phyloP scores from a whole-genome alignment of 2,888 invertebrate genomes.

The Caenorhabditis macrosperma region DNA sequence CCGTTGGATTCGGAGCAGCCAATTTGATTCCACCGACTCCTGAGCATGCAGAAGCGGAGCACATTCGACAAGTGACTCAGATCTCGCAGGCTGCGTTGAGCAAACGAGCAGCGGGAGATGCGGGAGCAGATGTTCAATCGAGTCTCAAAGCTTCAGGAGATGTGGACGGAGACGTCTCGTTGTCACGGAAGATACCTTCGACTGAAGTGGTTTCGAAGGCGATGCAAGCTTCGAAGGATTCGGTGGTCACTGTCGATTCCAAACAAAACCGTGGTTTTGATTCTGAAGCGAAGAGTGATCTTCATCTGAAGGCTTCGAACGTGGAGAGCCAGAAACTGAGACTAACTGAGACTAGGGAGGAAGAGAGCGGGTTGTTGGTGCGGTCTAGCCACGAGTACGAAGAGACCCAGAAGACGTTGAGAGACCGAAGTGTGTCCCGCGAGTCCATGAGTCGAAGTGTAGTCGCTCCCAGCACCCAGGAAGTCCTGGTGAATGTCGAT shows the following conservation, averaged over 20 bases:
- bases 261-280: not conserved
- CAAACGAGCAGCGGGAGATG: conserved; percentile 42
- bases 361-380: conserved; percentile 46
- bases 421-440: conserved; percentile 41
- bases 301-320: conserved; percentile 28
- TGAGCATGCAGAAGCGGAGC: conserved; percentile 29
- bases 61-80: conserved; percentile 16
- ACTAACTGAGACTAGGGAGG: conserved; percentile 40
- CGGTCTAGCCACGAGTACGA: conserved; percentile 46
- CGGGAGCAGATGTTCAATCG: conserved; percentile 11
- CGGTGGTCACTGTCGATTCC: conserved; percentile 11
- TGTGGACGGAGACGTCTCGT: not conserved
- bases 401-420: conserved; percentile 50
- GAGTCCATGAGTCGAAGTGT: conserved; percentile 40
- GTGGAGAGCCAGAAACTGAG: conserved; percentile 26
- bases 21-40: conserved; percentile 30
- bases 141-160: conserved; percentile 26
- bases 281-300: conserved; percentile 29
- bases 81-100: conserved; percentile 20
- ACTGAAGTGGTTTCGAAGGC: conserved; percentile 17
- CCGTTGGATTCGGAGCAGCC: conserved; percentile 34
- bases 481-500: conserved; percentile 41
- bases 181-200: conserved; percentile 21
- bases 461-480: conserved; percentile 40
- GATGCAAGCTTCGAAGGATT: conserved; percentile 27